phyloP scores from a whole-genome alignment of 2,888 invertebrate genomes.

The Philhelius pedissequus region DNA sequence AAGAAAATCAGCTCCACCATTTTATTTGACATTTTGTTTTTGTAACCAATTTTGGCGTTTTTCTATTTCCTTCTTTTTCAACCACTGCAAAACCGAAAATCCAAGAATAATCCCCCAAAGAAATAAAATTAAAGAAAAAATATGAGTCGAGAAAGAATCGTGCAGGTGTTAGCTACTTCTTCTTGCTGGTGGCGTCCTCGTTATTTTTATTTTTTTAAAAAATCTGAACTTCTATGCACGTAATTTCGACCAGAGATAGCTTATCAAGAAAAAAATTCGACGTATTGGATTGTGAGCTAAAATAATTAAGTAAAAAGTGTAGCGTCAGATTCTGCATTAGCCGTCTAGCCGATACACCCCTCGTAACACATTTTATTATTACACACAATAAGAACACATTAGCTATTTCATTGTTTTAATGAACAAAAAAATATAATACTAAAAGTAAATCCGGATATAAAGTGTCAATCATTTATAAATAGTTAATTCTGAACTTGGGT shows the following conservation, averaged over 20 bases:
- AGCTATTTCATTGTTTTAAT: neutral
- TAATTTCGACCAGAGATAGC: neutral
- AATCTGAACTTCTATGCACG: neutral
- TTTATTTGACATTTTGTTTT: constrained; percentile 47
- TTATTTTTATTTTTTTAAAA: neutral
- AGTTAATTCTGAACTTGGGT: neutral
- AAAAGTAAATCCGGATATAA: neutral
- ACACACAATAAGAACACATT: neutral
- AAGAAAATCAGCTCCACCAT: constrained; percentile 20
- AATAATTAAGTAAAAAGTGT: neutral
- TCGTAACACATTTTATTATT: neutral
- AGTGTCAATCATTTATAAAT: constrained; percentile 10
- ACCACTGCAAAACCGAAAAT: constrained; percentile 12
- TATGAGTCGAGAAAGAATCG: constrained; percentile 64
- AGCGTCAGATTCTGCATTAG: neutral
- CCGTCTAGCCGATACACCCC: no score
- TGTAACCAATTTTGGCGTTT: constrained; percentile 36
- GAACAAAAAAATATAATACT: neutral
- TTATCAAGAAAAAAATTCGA: neutral
- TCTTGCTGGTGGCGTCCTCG: constrained; percentile 28
- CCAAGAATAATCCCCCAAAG: constrained; percentile 7
- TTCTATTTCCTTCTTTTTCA: constrained; percentile 2
- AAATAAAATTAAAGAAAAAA: constrained; percentile 3
- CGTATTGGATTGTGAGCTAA: neutral
- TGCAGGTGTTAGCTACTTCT: constrained; percentile 53